phyloP scores from a whole-genome alignment of 2,113 vertebrate species.

The Neogale vison region DNA sequence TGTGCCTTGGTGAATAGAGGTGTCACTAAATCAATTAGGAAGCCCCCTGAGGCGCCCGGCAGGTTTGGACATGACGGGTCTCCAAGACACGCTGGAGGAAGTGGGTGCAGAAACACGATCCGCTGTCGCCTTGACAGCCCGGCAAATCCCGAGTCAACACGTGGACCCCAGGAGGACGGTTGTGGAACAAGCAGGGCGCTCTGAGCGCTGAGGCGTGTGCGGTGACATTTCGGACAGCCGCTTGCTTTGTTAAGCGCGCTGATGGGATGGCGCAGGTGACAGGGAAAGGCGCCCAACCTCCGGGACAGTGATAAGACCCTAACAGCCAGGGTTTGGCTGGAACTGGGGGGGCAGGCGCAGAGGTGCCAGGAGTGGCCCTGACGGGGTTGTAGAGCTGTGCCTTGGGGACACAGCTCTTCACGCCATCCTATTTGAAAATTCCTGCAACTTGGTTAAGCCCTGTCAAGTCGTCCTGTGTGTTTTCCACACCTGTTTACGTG shows the following conservation, averaged over 20 bases:
- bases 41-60: not conserved
- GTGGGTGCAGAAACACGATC: not conserved
- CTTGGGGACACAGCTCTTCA: not conserved
- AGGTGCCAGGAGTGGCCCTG: not conserved
- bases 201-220: not conserved
- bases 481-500: not conserved
- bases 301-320: not conserved
- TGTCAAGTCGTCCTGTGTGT: not conserved
- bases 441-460: not conserved
- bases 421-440: not conserved
- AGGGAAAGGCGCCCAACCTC: not conserved
- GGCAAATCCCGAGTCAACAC: constrained; percentile 50
- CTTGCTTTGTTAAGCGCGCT: not conserved
- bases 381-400: not conserved
- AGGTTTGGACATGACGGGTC: constrained; percentile 54
- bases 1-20: constrained; percentile 56
- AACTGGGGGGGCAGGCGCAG: not conserved
- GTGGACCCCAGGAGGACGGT: not conserved
- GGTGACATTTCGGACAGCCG: not conserved
- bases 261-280: not conserved
- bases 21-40: constrained; percentile 45
- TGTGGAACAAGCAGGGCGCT: not conserved
- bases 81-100: not conserved
- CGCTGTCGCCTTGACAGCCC: not conserved
- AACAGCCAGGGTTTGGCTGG: not conserved